Conservation (phyloP, 2,888 invertebrate genomes). For the Mimumesa dahlbomi region DNA sequence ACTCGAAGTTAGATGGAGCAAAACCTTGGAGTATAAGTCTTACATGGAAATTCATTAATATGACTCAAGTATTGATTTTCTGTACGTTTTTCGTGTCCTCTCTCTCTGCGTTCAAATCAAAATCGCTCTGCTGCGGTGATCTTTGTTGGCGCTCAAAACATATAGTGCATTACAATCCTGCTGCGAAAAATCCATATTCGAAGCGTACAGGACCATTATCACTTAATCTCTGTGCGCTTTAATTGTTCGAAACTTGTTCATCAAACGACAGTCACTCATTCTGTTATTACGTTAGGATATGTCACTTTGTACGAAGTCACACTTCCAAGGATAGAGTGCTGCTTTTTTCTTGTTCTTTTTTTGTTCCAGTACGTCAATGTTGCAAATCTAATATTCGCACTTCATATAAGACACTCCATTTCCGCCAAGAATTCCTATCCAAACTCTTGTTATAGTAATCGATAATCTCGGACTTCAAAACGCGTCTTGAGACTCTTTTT, state of each 20-base stretch:
- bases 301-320: constrained; percentile 57
- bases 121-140: not conserved
- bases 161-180: constrained; percentile 32
- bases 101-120: not conserved
- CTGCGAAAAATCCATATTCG: constrained; percentile 25
- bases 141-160: constrained; percentile 33
- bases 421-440: constrained; percentile 17
- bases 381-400: constrained; percentile 24
- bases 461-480: constrained; percentile 11
- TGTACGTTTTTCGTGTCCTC: constrained; percentile 7
- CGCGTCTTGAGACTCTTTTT: constrained; percentile 12
- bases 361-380: not conserved
- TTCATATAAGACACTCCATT: constrained; percentile 17
- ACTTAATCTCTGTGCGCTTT: constrained; percentile 57
- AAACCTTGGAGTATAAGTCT: constrained; percentile 31
- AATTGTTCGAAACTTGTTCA: constrained; percentile 31
- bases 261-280: constrained; percentile 24
- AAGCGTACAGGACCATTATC: constrained; percentile 31
- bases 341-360: too few species aligned
- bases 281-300: constrained; percentile 53
- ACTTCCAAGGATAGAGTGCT: constrained; percentile 24
- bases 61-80: constrained; percentile 19
- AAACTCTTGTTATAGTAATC: constrained; percentile 13
- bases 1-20: constrained; percentile 23
- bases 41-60: constrained; percentile 21